These are phyloP conservation scores for Chinchilla lanigera DNA, from an alignment of 2,113 vertebrate species.

Conservation along the genomic window DNA sequence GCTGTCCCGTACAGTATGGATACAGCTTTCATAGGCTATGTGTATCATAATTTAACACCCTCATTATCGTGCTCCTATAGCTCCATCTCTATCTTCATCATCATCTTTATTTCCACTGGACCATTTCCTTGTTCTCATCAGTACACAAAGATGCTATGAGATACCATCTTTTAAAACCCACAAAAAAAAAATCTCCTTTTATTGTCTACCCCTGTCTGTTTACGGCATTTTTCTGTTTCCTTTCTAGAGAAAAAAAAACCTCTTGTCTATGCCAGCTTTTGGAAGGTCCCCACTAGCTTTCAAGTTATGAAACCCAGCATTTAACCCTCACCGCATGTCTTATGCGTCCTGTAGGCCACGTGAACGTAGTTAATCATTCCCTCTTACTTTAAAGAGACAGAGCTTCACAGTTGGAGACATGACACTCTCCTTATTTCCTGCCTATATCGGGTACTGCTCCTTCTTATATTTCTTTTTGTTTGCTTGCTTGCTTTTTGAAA, in stretches of 20 bases:
- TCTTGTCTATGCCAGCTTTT: neutral
- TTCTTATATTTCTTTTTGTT: neutral
- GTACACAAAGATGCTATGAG: neutral
- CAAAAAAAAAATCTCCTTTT: neutral
- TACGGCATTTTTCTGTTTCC: neutral
- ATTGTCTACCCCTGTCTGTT: neutral
- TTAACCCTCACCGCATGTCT: neutral
- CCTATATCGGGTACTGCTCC: neutral
- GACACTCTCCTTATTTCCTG: neutral
- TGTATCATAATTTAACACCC: neutral
- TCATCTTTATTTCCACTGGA: neutral
- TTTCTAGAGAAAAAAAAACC: neutral
- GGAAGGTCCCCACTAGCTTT: neutral
- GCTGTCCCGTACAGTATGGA: neutral
- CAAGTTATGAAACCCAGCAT: conserved; percentile 14
- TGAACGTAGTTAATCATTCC: neutral
- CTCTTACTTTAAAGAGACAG: neutral
- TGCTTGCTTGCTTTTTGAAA: neutral
- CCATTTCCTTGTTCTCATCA: neutral
- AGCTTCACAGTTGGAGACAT: neutral
- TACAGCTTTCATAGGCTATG: neutral
- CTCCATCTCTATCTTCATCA: neutral
- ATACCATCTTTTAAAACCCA: neutral
- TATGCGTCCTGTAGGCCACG: neutral
- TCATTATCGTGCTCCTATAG: neutral